Percentiles rank a stretch among this genome's conserved stretches.
phyloP scores from a whole-genome alignment of 2,888 invertebrate genomes.

The Pammene fasciana region DNA sequence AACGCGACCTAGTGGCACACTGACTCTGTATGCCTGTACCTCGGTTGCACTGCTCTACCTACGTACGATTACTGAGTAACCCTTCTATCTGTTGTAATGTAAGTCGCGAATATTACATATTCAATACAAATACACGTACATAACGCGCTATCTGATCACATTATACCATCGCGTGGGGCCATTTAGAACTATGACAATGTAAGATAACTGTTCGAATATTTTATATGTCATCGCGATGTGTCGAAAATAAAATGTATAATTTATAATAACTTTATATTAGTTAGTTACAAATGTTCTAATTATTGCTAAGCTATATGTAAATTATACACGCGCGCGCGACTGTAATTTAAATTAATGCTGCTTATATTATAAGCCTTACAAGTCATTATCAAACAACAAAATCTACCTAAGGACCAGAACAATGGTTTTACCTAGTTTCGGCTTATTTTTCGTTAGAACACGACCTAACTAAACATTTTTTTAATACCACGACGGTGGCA shows the following conservation, averaged over 20 bases:
- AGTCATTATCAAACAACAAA: no score
- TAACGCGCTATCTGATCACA: conserved; percentile 13
- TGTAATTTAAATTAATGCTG: no score
- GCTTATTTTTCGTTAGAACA: no score
- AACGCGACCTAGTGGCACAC: conserved; percentile 76
- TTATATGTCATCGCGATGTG: background rate
- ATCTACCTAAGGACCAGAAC: no score
- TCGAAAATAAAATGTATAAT: background rate
- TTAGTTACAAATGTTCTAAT: no score
- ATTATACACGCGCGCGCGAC: no score
- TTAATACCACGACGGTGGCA: no score
- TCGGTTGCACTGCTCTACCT: conserved; percentile 60
- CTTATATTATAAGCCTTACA: no score
- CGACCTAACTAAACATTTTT: no score
- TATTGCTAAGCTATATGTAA: no score
- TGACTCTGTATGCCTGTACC: conserved; percentile 65
- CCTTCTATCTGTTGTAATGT: conserved; percentile 31
- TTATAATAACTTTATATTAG: no score
- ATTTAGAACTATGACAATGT: background rate
- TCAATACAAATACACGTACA: background rate
- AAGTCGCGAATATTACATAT: conserved; percentile 14
- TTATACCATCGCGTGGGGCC: background rate
- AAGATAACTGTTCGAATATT: background rate
- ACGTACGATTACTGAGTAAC: conserved; percentile 47
- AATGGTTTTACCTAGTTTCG: no score